Evolutionary conservation across 2,888 invertebrate species (phyloP).

Genomic region (Rhingia rostrata): DNA sequence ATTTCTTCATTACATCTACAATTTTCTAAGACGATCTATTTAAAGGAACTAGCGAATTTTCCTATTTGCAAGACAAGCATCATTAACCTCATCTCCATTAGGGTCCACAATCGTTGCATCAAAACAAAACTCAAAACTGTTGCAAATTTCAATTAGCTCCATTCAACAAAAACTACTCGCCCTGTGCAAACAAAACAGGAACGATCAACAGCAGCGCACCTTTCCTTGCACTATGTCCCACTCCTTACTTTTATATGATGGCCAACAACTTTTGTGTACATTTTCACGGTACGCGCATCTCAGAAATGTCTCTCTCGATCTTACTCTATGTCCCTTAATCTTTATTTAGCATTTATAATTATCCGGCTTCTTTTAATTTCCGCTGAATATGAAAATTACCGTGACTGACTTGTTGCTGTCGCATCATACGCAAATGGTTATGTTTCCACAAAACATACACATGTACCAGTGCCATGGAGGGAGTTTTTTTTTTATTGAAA

Average conservation of each 20-base stretch:
- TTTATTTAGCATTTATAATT: constrained; percentile 74
- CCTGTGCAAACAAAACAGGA: constrained; percentile 6
- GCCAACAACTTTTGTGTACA: constrained; percentile 61
- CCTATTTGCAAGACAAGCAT: constrained; percentile 24
- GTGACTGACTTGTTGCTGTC: constrained; percentile 74
- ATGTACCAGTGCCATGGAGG: constrained; percentile 22
- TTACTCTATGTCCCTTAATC: constrained; percentile 46
- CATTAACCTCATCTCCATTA: constrained; percentile 37
- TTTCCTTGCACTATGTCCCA: constrained; percentile 11
- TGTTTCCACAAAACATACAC: constrained; percentile 28
- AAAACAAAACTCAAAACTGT: constrained; percentile 46
- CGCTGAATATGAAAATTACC: constrained; percentile 74
- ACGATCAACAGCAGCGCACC: constrained; percentile 44
- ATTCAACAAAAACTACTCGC: constrained; percentile 56
- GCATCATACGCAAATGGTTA: constrained; percentile 62
- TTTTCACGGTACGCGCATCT: constrained; percentile 68
- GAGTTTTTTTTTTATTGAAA: constrained; percentile 56
- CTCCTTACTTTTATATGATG: constrained; percentile 28
- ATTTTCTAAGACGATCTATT: neutral
- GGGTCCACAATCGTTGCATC: constrained; percentile 33
- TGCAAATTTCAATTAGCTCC: constrained; percentile 65
- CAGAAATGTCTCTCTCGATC: constrained; percentile 51
- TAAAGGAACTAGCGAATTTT: neutral
- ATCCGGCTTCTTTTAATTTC: constrained; percentile 74
- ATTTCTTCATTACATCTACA: too few relatives aligned